phyloP scores from a whole-genome alignment of 2,113 vertebrate species.

The Amphiprion percula region DNA sequence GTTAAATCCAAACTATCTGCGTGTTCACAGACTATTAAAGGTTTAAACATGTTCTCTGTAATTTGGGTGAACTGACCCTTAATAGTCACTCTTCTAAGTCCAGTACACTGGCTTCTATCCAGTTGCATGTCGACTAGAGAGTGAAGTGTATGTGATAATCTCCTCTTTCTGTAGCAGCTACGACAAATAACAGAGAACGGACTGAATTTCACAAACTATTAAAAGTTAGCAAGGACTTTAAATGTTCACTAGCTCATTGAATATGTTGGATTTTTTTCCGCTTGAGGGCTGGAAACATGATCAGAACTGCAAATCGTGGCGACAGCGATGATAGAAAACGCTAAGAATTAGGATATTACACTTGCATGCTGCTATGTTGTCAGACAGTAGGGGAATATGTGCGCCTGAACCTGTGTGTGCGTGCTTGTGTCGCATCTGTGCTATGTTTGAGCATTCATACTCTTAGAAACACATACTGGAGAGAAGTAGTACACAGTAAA shows the following conservation, averaged over 20 bases:
- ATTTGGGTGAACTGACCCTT: conserved; percentile 6
- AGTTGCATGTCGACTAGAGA: conserved; percentile 14
- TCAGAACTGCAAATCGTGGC: conserved; percentile 29
- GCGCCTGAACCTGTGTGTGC: conserved; percentile 54
- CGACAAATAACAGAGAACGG: background rate
- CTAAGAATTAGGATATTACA: conserved; percentile 31
- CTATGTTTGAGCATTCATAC: conserved; percentile 67
- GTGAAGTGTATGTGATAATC: conserved; percentile 21
- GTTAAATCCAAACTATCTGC: background rate
- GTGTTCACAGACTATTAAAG: background rate
- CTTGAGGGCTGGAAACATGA: conserved; percentile 15
- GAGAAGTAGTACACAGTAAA: conserved; percentile 64
- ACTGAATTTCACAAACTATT: conserved; percentile 22
- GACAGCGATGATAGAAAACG: conserved; percentile 31
- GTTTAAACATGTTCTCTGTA: background rate
- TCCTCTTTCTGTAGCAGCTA: conserved; percentile 46
- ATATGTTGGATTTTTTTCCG: conserved; percentile 23
- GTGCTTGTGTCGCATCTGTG: conserved; percentile 62
- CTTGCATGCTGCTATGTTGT: conserved; percentile 55
- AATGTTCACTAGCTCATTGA: conserved; percentile 28
- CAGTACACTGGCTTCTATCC: conserved; percentile 7
- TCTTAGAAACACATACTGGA: conserved; percentile 54
- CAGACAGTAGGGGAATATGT: conserved; percentile 52
- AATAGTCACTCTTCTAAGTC: conserved; percentile 20
- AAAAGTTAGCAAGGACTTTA: background rate